Conservation (phyloP, 2,797 vertebrate species). For the Pogoniulus pusillus region DNA sequence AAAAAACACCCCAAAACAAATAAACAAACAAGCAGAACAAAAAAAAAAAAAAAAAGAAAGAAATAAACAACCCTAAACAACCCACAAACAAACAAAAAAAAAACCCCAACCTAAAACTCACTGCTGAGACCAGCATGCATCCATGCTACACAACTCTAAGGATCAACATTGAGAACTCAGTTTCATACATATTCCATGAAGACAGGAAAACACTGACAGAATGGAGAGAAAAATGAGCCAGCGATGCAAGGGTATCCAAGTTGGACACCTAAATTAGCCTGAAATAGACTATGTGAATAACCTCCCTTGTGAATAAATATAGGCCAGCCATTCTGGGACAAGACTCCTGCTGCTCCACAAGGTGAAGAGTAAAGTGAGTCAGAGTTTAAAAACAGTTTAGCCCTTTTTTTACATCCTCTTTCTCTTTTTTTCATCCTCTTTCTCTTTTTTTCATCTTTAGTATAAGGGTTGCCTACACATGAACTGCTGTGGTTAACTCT, state of each 20-base stretch:
- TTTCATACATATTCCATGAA: not conserved
- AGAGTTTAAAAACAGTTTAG: conserved; percentile 53
- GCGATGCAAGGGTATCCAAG: not conserved
- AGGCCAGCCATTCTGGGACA: conserved; percentile 55
- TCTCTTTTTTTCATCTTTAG: conserved; percentile 16
- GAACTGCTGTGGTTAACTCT: not conserved
- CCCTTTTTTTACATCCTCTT: conserved; percentile 7
- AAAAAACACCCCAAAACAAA: too few relatives aligned
- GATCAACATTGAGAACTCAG: not conserved
- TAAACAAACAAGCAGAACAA: too few relatives aligned
- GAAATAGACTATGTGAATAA: conserved; percentile 34
- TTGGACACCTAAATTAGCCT: conserved; percentile 16
- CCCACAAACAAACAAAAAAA: too few relatives aligned
- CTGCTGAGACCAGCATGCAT: not conserved
- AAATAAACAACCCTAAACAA: too few relatives aligned
- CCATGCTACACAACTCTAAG: not conserved
- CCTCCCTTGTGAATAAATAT: conserved; percentile 40
- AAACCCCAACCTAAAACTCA: not conserved
- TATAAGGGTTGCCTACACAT: conserved; percentile 33
- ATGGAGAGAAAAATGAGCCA: not conserved
- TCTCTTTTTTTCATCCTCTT: conserved; percentile 22
- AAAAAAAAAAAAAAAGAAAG: too few relatives aligned
- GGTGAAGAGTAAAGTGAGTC: conserved; percentile 47
- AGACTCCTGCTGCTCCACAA: conserved; percentile 39
- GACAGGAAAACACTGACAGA: not conserved